Evolutionary conservation across 2,888 invertebrate species (phyloP).

Genomic region (Heliconius aoede): DNA sequence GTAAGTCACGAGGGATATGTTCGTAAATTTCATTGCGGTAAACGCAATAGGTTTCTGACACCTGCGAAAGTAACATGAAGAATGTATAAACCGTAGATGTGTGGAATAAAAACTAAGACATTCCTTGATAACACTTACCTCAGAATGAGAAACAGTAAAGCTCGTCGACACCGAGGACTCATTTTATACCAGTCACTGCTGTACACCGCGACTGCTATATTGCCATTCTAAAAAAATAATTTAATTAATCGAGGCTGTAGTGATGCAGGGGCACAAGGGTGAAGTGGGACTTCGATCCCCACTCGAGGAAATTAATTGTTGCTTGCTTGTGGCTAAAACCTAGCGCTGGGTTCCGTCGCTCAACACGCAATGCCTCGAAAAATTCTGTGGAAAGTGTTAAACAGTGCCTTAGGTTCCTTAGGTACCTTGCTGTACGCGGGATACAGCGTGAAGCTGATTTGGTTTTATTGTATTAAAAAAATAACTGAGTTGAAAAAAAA

Average conservation of each 20-base stretch:
- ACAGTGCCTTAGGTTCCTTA: too few species aligned
- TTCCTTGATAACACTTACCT: conserved; percentile 55
- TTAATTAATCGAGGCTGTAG: too few species aligned
- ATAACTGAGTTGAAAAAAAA: neutral
- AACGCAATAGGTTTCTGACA: conserved; percentile 76
- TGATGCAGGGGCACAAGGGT: too few species aligned
- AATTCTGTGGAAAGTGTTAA: too few species aligned
- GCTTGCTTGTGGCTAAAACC: too few species aligned
- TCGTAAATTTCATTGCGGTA: conserved; percentile 77
- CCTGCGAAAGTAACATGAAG: conserved; percentile 55
- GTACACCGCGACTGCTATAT: conserved; percentile 70
- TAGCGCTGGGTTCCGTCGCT: too few species aligned
- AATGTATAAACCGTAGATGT: conserved; percentile 22
- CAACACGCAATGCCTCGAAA: too few species aligned
- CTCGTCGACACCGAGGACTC: conserved; percentile 67
- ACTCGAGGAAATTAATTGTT: too few species aligned
- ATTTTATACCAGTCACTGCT: conserved; percentile 74
- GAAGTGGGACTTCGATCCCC: too few species aligned
- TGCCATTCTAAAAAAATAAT: conserved; percentile 70
- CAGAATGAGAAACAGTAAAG: conserved; percentile 68
- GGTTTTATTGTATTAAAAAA: conserved; percentile 28
- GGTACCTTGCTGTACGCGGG: too few species aligned
- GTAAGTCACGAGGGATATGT: conserved; percentile 73
- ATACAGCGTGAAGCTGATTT: too few species aligned
- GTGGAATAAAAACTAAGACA: conserved; percentile 2